These are phyloP conservation scores for Accipiter cooperii DNA, from an alignment of 2,113 vertebrate species.

Conservation along the genomic window DNA sequence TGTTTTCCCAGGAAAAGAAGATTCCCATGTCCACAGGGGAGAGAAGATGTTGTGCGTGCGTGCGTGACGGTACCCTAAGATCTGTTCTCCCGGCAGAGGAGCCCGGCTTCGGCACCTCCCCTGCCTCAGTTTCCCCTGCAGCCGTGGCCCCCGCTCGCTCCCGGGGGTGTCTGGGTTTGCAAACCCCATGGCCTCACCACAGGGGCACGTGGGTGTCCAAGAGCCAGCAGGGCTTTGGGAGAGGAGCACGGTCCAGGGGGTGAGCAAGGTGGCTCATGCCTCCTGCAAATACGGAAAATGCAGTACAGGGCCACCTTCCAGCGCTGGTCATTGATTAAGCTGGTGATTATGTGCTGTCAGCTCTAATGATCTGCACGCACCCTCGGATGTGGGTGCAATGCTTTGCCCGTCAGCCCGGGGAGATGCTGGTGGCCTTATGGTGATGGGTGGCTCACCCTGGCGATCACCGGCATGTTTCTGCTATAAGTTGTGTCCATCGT, in stretches of 20 bases:
- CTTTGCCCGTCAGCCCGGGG: background rate
- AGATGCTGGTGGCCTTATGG: background rate
- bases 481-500: background rate
- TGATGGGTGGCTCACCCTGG: background rate
- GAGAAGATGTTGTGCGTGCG: background rate
- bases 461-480: background rate
- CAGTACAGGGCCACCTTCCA: background rate
- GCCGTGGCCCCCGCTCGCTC: background rate
- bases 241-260: fast-evolving
- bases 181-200: fast-evolving
- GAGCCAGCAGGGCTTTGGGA: background rate
- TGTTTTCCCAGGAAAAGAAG: slow-evolving; percentile 25
- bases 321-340: background rate
- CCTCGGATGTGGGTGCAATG: background rate
- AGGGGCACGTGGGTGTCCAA: background rate
- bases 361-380: fast-evolving
- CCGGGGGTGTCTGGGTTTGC: background rate
- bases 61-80: background rate
- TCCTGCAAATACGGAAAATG: background rate
- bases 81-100: background rate
- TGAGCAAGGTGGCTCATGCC: background rate
- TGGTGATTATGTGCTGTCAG: background rate
- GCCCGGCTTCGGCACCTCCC: background rate
- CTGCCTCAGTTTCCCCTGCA: background rate
- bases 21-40: fast-evolving